Conservation (phyloP, 2,797 vertebrate species). For the Allobates femoralis region DNA sequence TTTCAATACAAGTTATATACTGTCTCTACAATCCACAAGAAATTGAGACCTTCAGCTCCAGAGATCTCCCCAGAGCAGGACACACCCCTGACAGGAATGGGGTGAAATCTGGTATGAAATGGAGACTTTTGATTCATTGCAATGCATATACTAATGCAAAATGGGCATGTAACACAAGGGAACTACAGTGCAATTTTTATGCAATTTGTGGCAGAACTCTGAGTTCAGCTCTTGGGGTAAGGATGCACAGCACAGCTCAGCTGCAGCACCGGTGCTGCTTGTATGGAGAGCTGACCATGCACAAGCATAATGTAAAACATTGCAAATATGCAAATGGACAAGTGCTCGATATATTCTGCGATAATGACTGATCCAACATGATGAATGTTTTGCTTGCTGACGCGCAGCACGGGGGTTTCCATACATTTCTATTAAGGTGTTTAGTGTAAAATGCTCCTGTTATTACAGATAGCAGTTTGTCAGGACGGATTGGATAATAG, state of each 20-base stretch:
- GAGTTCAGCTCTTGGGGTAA: not conserved
- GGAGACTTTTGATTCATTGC: too few species aligned
- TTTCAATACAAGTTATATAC: too few species aligned
- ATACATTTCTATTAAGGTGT: conserved; percentile 34
- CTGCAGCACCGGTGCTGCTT: too few species aligned
- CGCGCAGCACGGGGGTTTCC: not conserved
- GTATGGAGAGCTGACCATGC: not conserved
- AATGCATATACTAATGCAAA: too few species aligned
- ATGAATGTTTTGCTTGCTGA: not conserved
- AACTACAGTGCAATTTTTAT: too few species aligned
- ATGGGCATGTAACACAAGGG: too few species aligned
- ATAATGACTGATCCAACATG: not conserved
- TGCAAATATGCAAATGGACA: not conserved
- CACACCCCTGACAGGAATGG: too few species aligned
- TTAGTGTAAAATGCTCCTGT: conserved; percentile 20
- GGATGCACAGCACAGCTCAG: not conserved
- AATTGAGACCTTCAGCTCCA: too few species aligned
- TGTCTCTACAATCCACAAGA: too few species aligned
- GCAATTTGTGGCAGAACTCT: too few species aligned
- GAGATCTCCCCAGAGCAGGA: too few species aligned
- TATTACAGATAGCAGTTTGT: conserved; percentile 32
- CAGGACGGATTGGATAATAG: conserved; percentile 2
- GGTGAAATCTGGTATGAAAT: too few species aligned
- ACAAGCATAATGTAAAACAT: not conserved
- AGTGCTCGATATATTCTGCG: not conserved